Evolutionary conservation across 2,113 vertebrate species (phyloP).

Genomic region (Phalacrocorax brasilianus): DNA sequence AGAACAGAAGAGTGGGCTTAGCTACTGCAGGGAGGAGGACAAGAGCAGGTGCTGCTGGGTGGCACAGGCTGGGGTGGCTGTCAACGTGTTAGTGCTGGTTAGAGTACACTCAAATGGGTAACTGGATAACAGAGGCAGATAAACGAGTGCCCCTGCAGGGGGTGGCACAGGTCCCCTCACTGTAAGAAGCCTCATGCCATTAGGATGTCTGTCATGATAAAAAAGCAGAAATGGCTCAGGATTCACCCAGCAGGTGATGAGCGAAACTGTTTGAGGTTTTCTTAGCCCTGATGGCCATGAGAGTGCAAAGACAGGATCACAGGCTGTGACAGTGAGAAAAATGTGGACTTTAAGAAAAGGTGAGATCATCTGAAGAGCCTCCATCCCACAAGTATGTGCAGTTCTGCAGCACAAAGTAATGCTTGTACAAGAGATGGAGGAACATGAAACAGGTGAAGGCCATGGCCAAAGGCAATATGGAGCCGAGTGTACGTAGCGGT

Average conservation of each 20-base stretch:
- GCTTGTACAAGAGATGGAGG: not conserved
- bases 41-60: not conserved
- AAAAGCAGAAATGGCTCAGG: not conserved
- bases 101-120: not conserved
- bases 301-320: not conserved
- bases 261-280: rapidly evolving
- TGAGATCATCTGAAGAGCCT: not conserved
- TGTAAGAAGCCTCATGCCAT: not conserved
- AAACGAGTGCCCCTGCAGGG: not conserved
- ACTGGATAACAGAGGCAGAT: not conserved
- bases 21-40: not conserved
- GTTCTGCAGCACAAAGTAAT: not conserved
- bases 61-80: not conserved
- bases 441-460: not conserved
- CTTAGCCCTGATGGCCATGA: not conserved
- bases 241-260: not conserved
- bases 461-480: not conserved
- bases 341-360: not conserved
- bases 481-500: not conserved
- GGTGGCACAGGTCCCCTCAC: not conserved
- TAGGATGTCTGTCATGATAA: not conserved
- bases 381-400: not conserved
- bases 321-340: not conserved
- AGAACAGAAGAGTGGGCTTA: slow-evolving; percentile 31
- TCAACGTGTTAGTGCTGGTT: not conserved